phyloP scores from a whole-genome alignment of 2,113 vertebrate genomes.

The Sander lucioperca region DNA sequence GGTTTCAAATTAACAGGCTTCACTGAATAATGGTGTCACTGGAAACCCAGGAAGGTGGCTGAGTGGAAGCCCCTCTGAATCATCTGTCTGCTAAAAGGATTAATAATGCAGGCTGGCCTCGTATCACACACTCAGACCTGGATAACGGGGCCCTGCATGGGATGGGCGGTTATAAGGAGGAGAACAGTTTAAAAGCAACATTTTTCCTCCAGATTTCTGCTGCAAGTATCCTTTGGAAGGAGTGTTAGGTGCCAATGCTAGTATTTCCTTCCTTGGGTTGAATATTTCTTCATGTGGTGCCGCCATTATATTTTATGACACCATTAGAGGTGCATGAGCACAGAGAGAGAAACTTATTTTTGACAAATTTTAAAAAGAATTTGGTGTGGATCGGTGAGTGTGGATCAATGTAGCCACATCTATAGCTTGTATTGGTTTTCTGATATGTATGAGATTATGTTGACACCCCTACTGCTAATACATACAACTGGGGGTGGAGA shows the following conservation, averaged over 20 bases:
- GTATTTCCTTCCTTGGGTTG: background rate
- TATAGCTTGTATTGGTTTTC: background rate
- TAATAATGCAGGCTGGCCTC: constrained; percentile 73
- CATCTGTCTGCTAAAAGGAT: constrained; percentile 65
- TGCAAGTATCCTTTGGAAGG: background rate
- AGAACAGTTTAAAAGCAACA: constrained; percentile 28
- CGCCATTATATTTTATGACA: background rate
- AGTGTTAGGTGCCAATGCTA: background rate
- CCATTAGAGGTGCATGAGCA: background rate
- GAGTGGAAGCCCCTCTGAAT: constrained; percentile 65
- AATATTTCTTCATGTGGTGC: background rate
- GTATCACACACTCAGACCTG: constrained; percentile 52
- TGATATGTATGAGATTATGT: background rate
- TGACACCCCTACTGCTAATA: background rate
- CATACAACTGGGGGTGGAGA: background rate
- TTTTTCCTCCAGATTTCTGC: constrained; percentile 37
- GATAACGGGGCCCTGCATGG: constrained; percentile 7
- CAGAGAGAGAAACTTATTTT: background rate
- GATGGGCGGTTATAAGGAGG: constrained; percentile 15
- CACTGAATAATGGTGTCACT: constrained; percentile 72
- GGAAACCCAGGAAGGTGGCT: constrained; percentile 62
- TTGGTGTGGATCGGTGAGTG: background rate
- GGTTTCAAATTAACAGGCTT: constrained; percentile 68
- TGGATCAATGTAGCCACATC: background rate
- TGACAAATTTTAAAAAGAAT: background rate